Percentiles rank a stretch among this genome's conserved stretches.
Conservation (phyloP, 2,888 invertebrate genomes). For the Selenia dentaria region DNA sequence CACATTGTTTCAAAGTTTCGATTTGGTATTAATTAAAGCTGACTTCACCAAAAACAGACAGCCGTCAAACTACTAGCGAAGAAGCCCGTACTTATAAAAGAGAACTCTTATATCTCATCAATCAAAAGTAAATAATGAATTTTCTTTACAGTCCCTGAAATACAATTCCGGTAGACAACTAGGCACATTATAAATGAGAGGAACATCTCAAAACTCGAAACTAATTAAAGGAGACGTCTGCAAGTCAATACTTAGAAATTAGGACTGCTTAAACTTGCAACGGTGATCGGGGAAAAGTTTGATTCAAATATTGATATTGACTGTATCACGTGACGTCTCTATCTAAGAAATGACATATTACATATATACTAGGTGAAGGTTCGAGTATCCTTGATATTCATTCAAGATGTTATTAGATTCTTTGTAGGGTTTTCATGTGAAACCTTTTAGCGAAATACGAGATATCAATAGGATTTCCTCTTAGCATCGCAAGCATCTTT, state of each 20-base stretch:
- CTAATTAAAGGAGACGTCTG: constrained; percentile 71
- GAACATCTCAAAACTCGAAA: constrained; percentile 66
- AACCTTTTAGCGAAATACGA: no score
- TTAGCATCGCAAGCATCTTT: no score
- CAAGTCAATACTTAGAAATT: constrained; percentile 78
- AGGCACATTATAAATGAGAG: constrained; percentile 71
- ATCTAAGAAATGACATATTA: no score
- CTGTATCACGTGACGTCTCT: constrained; percentile 43
- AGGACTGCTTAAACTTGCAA: constrained; percentile 64
- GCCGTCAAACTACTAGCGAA: constrained; percentile 18
- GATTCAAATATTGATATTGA: constrained; percentile 70
- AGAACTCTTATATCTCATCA: constrained; percentile 27
- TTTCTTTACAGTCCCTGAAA: constrained; percentile 27
- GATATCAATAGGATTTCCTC: no score
- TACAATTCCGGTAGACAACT: constrained; percentile 37
- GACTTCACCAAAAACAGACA: not conserved
- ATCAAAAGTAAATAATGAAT: constrained; percentile 37
- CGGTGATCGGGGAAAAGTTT: constrained; percentile 77
- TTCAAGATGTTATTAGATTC: no score
- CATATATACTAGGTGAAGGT: no score
- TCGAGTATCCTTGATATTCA: no score
- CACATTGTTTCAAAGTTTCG: no score
- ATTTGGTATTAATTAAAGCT: no score
- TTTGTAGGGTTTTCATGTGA: no score
- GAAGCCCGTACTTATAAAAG: constrained; percentile 15